Percentiles rank a stretch among this genome's conserved stretches.
Conservation (phyloP, 2,797 vertebrate species). For the Cyclura pinguis region DNA sequence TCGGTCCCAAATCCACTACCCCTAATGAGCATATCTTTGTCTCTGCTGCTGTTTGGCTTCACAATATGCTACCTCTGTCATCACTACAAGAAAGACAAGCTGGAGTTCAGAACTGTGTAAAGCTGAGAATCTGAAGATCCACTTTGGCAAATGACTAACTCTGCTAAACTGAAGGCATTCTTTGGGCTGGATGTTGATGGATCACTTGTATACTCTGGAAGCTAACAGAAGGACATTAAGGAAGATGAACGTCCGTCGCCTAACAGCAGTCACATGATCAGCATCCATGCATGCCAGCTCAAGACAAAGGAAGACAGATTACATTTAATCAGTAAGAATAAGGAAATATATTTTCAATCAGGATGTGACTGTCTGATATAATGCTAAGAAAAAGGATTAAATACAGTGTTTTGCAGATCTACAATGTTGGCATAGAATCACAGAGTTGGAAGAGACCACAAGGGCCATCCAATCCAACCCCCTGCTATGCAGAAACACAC, state of each 20-base stretch:
- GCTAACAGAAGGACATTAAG: slow-evolving; percentile 13
- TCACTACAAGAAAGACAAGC: slow-evolving; percentile 13
- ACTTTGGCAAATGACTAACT: not conserved
- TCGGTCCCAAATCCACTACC: not conserved
- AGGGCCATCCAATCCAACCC: no score
- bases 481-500: no score
- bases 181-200: slow-evolving; percentile 30
- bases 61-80: not conserved
- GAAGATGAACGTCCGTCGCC: not conserved
- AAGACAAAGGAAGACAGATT: slow-evolving; percentile 9
- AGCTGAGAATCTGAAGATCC: not conserved
- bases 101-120: not conserved
- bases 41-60: not conserved
- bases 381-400: not conserved
- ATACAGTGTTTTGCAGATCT: not conserved
- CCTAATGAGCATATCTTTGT: not conserved
- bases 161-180: not conserved
- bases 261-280: slow-evolving; percentile 9
- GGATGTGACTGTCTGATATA: not conserved
- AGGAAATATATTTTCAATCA: slow-evolving; percentile 2
- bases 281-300: not conserved
- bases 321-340: slow-evolving; percentile 2
- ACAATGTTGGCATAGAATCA: not conserved
- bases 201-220: not conserved
- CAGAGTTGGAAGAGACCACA: no score